Evolutionary conservation across 2,888 invertebrate species (phyloP).

Genomic region (Anodontia alba): DNA sequence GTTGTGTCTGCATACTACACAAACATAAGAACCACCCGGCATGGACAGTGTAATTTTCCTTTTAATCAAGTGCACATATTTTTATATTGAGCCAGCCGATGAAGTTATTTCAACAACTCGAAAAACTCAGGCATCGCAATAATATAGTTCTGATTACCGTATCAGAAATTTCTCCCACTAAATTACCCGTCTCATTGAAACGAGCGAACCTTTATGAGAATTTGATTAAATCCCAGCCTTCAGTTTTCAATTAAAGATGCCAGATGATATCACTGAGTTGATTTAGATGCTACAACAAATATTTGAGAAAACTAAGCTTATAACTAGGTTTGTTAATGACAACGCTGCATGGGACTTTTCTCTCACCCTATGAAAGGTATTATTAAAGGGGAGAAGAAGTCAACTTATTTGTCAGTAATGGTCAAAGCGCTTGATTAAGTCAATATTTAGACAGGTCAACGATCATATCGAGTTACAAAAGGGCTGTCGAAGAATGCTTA

Average conservation of each 20-base stretch:
- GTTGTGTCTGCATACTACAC: too few species aligned
- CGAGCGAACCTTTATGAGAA: slow-evolving; percentile 23
- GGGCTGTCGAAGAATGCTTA: slow-evolving; percentile 4
- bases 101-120: neutral
- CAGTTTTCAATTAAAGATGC: slow-evolving; percentile 49
- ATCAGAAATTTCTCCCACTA: slow-evolving; percentile 11
- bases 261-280: slow-evolving; percentile 47
- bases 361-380: neutral
- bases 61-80: too few species aligned
- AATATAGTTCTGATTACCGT: slow-evolving; percentile 10
- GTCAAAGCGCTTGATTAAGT: slow-evolving; percentile 23
- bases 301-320: neutral
- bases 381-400: slow-evolving; percentile 17
- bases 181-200: slow-evolving; percentile 30
- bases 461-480: slow-evolving; percentile 10
- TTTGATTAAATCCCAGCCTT: slow-evolving; percentile 26
- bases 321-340: slow-evolving; percentile 3
- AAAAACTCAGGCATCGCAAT: neutral
- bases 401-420: slow-evolving; percentile 15
- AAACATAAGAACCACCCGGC: too few species aligned
- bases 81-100: too few species aligned
- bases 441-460: slow-evolving; percentile 15
- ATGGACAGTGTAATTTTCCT: too few species aligned
- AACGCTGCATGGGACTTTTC: slow-evolving; percentile 8
- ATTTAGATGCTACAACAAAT: slow-evolving; percentile 20